These are phyloP conservation scores for Apis cerana DNA, from an alignment of 1,140 invertebrate species.

Conservation along the genomic window DNA sequence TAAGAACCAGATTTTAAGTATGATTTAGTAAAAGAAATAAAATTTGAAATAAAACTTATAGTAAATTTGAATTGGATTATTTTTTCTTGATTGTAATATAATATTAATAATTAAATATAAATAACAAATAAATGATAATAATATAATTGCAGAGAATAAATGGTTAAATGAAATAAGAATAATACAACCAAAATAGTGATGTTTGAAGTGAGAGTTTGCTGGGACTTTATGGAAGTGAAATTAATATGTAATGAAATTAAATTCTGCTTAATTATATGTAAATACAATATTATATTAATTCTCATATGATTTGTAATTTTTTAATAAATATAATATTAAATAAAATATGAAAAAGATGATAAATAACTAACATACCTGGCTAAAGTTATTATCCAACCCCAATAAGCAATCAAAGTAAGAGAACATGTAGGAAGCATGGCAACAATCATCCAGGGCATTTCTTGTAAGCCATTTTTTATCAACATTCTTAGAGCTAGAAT, in stretches of 20 bases:
- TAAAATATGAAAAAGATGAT: background rate
- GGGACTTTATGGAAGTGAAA: too few species aligned
- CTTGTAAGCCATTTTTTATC: constrained; percentile 70
- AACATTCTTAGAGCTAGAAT: constrained; percentile 79
- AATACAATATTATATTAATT: background rate
- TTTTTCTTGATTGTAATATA: background rate
- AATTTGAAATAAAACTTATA: background rate
- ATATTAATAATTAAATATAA: background rate
- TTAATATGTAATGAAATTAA: too few species aligned
- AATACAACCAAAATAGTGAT: too few species aligned
- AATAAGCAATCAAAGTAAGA: constrained; percentile 77
- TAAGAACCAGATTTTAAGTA: background rate
- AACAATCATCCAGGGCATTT: constrained; percentile 78
- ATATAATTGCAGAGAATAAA: background rate
- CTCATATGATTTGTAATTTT: background rate
- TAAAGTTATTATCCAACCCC: constrained; percentile 78
- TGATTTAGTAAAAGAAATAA: background rate
- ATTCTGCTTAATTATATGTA: background rate
- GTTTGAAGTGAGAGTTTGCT: too few species aligned
- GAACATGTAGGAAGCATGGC: constrained; percentile 78
- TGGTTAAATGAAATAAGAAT: too few species aligned
- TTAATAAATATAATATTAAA: background rate
- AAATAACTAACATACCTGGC: constrained; percentile 69
- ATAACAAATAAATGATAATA: background rate
- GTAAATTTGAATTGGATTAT: background rate